Percentiles rank a stretch among this genome's conserved stretches.
These are phyloP conservation scores for Falco cherrug DNA, from an alignment of 2,797 vertebrate species.

Conservation along the genomic window DNA sequence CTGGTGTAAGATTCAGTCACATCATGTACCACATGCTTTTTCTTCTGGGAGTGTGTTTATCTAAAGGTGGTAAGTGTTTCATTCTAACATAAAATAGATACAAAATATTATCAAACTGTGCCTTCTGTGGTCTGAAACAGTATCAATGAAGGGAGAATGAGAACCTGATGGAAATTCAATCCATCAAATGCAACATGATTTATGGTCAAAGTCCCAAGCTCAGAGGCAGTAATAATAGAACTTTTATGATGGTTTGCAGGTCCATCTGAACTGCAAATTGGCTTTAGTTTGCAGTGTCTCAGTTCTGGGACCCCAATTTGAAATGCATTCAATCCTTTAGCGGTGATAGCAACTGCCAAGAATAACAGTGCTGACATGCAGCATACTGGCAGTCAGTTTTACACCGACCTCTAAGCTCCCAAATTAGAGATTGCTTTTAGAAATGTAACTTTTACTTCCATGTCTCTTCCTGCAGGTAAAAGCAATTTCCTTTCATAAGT, in stretches of 20 bases:
- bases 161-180: not conserved
- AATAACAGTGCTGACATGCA: not conserved
- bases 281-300: not conserved
- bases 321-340: not conserved
- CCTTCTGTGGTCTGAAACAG: not conserved
- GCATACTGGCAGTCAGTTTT: not conserved
- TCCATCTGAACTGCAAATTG: not conserved
- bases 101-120: not conserved
- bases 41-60: not conserved
- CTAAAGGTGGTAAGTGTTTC: not conserved
- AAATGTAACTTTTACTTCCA: not conserved
- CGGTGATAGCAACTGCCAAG: not conserved
- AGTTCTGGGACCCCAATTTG: not conserved
- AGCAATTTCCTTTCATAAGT: constrained; percentile 8
- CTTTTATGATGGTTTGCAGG: not conserved
- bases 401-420: not conserved
- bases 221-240: not conserved
- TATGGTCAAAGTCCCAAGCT: not conserved
- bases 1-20: not conserved
- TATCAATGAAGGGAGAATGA: not conserved
- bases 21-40: not conserved
- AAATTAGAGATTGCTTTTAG: not conserved
- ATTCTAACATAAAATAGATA: not conserved
- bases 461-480: not conserved
- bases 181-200: not conserved